Evolutionary conservation across 2,797 vertebrate species (phyloP).

Genomic region (Sebastes oblongus): DNA sequence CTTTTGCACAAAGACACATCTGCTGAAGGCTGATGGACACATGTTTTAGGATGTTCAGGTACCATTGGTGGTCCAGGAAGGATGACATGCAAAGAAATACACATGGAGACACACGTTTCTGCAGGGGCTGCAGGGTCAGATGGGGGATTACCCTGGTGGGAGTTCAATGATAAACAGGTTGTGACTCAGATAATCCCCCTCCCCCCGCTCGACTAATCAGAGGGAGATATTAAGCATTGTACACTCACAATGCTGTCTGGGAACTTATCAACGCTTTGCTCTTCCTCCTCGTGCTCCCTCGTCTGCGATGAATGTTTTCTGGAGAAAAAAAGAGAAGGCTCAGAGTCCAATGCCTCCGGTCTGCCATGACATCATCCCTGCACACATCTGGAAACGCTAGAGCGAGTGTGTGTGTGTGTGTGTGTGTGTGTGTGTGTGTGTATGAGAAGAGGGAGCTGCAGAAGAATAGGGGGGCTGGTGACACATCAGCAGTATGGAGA

Average conservation of each 20-base stretch:
- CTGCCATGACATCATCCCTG: constrained; percentile 81
- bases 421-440: constrained; percentile 48
- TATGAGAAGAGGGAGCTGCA: constrained; percentile 23
- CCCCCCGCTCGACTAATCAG: constrained; percentile 22
- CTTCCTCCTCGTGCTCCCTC: constrained; percentile 48
- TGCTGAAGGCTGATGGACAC: constrained; percentile 37
- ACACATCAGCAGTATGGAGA: constrained; percentile 76
- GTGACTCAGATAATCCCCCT: constrained; percentile 57
- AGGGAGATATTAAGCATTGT: constrained; percentile 20
- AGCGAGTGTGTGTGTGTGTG: constrained; percentile 59
- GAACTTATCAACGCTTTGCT: constrained; percentile 57
- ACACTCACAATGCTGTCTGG: constrained; percentile 47
- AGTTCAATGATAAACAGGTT: constrained; percentile 32
- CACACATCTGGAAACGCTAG: constrained; percentile 83
- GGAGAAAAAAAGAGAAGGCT: constrained; percentile 49
- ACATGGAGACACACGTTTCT: not conserved
- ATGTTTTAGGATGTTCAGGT: constrained; percentile 70
- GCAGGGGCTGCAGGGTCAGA: not conserved
- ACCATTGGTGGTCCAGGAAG: constrained; percentile 49
- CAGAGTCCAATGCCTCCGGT: constrained; percentile 69
- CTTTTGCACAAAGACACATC: constrained; percentile 55
- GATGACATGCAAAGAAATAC: not conserved
- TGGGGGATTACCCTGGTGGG: not conserved
- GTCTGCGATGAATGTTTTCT: constrained; percentile 65
- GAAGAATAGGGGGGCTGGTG: constrained; percentile 61